phyloP scores from a whole-genome alignment of 2,888 invertebrate genomes.

The Pristionchus exspectatus region DNA sequence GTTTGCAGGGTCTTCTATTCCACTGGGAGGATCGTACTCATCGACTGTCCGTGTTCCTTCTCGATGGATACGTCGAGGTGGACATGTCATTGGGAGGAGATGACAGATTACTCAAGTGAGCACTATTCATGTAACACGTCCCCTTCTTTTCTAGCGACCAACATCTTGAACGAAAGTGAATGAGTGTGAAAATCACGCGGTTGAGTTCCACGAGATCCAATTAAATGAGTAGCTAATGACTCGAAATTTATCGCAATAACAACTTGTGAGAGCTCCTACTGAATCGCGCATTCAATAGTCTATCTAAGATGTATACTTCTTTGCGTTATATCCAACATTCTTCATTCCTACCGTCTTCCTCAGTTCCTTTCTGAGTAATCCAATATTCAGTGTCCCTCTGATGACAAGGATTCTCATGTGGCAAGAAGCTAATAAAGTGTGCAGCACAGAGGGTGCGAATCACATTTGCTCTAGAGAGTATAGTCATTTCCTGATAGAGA shows the following conservation, averaged over 20 bases:
- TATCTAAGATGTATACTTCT: too few relatives aligned
- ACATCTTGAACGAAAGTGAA: background rate
- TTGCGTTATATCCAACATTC: background rate
- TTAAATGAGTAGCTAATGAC: background rate
- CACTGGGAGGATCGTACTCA: conserved; percentile 63
- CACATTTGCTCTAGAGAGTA: background rate
- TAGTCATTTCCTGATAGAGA: background rate
- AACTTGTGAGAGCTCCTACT: too few relatives aligned
- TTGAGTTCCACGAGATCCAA: background rate
- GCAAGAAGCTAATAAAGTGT: background rate
- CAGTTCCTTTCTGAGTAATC: background rate
- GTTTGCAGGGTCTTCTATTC: conserved; percentile 61
- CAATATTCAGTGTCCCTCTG: background rate
- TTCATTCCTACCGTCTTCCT: background rate
- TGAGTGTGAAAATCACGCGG: background rate
- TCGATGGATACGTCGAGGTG: conserved; percentile 62
- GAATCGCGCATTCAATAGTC: too few relatives aligned
- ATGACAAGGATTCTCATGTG: background rate
- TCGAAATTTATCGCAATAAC: too few relatives aligned
- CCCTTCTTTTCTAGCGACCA: too few relatives aligned
- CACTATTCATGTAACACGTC: background rate
- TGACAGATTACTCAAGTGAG: conserved; percentile 13
- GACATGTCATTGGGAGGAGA: conserved; percentile 62
- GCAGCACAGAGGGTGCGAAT: conserved; percentile 31
- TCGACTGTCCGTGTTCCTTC: conserved; percentile 61